Evolutionary conservation across 2,113 vertebrate species (phyloP).

Genomic region (Arizona elegans): DNA sequence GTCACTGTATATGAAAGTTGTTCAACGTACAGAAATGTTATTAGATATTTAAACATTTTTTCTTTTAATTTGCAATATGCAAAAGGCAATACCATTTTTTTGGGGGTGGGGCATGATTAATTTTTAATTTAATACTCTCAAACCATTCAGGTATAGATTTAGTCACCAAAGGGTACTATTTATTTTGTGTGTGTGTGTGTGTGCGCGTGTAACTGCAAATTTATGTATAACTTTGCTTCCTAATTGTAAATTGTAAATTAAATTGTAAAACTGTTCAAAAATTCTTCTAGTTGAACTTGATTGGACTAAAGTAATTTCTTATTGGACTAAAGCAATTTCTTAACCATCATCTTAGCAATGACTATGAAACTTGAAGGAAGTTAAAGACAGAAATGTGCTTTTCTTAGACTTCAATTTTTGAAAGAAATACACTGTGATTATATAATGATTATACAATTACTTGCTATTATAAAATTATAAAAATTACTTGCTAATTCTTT

Average conservation of each 20-base stretch:
- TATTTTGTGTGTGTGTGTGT: neutral
- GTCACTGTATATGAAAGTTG: neutral
- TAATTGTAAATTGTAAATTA: conserved; percentile 3
- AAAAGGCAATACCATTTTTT: neutral
- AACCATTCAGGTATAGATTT: neutral
- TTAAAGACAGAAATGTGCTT: neutral
- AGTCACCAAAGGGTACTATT: neutral
- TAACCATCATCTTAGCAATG: neutral
- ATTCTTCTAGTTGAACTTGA: neutral
- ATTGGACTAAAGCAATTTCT: neutral
- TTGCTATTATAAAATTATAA: neutral
- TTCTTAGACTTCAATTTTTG: neutral
- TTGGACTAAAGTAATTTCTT: neutral
- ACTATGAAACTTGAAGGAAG: neutral
- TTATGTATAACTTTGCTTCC: neutral
- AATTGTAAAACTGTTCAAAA: neutral
- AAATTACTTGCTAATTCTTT: too few species aligned
- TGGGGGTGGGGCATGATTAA: neutral
- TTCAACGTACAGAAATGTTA: neutral
- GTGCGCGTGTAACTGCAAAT: neutral
- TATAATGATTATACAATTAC: neutral
- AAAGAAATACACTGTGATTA: neutral
- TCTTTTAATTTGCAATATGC: neutral
- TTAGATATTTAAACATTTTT: neutral
- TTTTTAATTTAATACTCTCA: neutral